Conservation (phyloP, 2,113 vertebrate species). For the Cariama cristata region DNA sequence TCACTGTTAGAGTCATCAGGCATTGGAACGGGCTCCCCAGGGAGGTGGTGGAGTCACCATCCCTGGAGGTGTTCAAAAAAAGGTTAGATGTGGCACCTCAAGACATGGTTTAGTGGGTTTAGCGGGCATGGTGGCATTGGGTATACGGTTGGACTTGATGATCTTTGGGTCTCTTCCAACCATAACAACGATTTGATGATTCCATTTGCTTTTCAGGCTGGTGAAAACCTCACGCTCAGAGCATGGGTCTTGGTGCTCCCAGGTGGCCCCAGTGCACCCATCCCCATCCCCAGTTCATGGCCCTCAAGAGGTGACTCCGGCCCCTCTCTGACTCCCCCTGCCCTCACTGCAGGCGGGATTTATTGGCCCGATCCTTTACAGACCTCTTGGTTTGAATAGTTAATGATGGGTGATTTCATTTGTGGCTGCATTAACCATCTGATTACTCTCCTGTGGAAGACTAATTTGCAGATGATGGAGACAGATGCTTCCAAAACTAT, state of each 20-base stretch:
- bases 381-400: conserved; percentile 25
- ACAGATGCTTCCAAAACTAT: conserved; percentile 63
- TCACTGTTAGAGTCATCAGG: too few species aligned
- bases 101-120: too few species aligned
- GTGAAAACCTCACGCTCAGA: fast-evolving
- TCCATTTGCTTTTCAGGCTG: background rate
- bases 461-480: conserved; percentile 68
- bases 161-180: too few species aligned
- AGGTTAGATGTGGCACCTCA: too few species aligned
- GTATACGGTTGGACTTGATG: too few species aligned
- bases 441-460: conserved; percentile 68
- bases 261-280: fast-evolving
- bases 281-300: background rate
- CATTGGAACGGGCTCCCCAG: too few species aligned
- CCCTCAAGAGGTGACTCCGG: background rate
- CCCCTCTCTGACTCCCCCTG: background rate
- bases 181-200: too few species aligned
- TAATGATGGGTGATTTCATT: conserved; percentile 58
- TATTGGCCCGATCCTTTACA: background rate
- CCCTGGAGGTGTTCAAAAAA: too few species aligned
- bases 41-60: too few species aligned
- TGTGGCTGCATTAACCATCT: conserved; percentile 49
- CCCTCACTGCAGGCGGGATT: background rate
- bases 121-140: too few species aligned
- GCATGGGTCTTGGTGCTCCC: fast-evolving